Conservation (phyloP, 2,888 invertebrate species). For the Polydrusus tereticollis region DNA sequence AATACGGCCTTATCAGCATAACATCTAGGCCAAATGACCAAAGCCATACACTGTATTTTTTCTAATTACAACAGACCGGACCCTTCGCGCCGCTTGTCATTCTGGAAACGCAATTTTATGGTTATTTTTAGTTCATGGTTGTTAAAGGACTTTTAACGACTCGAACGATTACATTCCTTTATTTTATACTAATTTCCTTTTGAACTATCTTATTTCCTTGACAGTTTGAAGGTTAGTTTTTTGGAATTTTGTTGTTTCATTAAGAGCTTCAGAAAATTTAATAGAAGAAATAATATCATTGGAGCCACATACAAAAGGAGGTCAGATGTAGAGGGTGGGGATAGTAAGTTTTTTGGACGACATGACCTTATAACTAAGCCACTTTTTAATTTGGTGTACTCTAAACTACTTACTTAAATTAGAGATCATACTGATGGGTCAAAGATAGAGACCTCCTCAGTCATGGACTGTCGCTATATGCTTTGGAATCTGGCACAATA, state of each 20-base stretch:
- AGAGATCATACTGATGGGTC: too few relatives aligned
- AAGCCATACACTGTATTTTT: constrained; percentile 35
- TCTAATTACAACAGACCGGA: constrained; percentile 43
- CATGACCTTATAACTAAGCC: too few relatives aligned
- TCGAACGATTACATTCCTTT: constrained; percentile 1
- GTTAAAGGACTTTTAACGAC: constrained; percentile 20
- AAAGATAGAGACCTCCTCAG: too few relatives aligned
- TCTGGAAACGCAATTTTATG: constrained; percentile 44
- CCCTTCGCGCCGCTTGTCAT: constrained; percentile 41
- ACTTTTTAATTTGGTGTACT: too few relatives aligned
- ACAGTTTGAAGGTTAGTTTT: background rate
- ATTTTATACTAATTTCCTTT: constrained; percentile 3
- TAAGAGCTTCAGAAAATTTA: background rate
- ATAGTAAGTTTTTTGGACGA: too few relatives aligned
- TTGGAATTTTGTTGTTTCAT: background rate
- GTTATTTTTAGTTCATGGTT: constrained; percentile 36
- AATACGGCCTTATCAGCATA: constrained; percentile 45
- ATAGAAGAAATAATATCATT: too few relatives aligned
- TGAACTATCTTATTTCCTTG: constrained; percentile 14
- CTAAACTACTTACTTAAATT: too few relatives aligned
- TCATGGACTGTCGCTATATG: too few relatives aligned
- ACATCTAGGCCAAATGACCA: constrained; percentile 53
- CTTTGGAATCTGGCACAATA: too few relatives aligned
- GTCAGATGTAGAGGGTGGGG: too few relatives aligned
- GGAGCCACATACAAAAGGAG: too few relatives aligned